phyloP scores from a whole-genome alignment of 2,888 invertebrate genomes.

The Isotomurus palustris region DNA sequence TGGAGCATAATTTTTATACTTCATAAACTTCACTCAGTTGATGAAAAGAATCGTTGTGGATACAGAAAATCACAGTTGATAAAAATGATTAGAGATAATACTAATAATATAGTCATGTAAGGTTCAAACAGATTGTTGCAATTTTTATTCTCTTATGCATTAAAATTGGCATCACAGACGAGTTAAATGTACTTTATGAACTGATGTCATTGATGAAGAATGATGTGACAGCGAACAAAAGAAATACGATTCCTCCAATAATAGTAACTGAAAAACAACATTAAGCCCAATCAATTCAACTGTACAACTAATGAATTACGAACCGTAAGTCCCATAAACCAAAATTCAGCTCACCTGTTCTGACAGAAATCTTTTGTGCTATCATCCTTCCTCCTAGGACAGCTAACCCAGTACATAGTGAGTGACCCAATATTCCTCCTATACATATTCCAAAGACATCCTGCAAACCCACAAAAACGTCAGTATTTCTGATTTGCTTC shows the following conservation, averaged over 20 bases:
- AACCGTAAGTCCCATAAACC: too few species aligned
- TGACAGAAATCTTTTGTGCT: constrained; percentile 93
- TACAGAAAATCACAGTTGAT: too few species aligned
- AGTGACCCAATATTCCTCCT: constrained; percentile 91
- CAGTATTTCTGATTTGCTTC: background rate
- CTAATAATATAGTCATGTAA: too few species aligned
- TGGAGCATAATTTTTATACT: too few species aligned
- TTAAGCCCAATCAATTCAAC: constrained; percentile 4
- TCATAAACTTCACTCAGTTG: too few species aligned
- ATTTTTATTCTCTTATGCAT: too few species aligned
- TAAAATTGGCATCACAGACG: background rate
- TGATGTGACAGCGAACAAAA: constrained; percentile 88
- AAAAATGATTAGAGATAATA: too few species aligned
- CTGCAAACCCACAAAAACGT: constrained; percentile 49
- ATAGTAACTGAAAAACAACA: constrained; percentile 76
- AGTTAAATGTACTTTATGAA: background rate
- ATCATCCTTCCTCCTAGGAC: constrained; percentile 95
- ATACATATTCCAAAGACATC: constrained; percentile 88
- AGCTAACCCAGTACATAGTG: constrained; percentile 92
- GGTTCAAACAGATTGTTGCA: too few species aligned
- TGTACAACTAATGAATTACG: background rate
- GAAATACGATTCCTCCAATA: constrained; percentile 91
- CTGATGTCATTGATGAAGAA: constrained; percentile 65
- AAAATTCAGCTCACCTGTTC: constrained; percentile 72
- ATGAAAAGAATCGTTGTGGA: too few species aligned